Evolutionary conservation across 2,113 vertebrate genomes (phyloP).

Genomic region (Brevimyrus niger): DNA sequence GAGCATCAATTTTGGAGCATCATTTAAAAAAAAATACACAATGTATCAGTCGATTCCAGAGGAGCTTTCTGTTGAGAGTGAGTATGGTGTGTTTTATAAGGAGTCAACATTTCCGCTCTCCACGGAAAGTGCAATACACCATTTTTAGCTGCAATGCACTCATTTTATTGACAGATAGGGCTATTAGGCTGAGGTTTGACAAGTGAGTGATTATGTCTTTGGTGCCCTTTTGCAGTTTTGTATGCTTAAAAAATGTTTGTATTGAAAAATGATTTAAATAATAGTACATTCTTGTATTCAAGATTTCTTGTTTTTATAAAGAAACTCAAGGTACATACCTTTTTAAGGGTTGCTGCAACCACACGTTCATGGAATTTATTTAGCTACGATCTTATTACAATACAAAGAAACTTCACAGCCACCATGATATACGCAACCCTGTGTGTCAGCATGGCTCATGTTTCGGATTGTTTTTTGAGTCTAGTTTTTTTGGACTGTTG

Average conservation of each 20-base stretch:
- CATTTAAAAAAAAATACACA: neutral
- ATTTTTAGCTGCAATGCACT: neutral
- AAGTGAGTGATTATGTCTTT: neutral
- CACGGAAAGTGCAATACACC: neutral
- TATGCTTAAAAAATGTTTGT: neutral
- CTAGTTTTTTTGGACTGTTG: neutral
- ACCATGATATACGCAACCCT: neutral
- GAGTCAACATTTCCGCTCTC: neutral
- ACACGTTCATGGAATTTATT: neutral
- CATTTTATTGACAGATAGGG: conserved; percentile 9
- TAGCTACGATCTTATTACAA: neutral
- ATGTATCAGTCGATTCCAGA: neutral
- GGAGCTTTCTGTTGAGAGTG: neutral
- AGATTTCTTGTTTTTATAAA: neutral
- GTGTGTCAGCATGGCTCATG: neutral
- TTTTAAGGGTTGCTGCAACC: neutral
- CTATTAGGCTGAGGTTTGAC: neutral
- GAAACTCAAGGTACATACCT: neutral
- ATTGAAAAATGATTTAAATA: neutral
- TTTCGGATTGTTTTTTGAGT: neutral
- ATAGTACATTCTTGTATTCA: neutral
- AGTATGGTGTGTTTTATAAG: neutral
- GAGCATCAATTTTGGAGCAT: neutral
- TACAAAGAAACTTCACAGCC: neutral
- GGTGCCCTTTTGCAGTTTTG: neutral